phyloP scores from a whole-genome alignment of 2,797 vertebrate genomes.

The Syncerus caffer region DNA sequence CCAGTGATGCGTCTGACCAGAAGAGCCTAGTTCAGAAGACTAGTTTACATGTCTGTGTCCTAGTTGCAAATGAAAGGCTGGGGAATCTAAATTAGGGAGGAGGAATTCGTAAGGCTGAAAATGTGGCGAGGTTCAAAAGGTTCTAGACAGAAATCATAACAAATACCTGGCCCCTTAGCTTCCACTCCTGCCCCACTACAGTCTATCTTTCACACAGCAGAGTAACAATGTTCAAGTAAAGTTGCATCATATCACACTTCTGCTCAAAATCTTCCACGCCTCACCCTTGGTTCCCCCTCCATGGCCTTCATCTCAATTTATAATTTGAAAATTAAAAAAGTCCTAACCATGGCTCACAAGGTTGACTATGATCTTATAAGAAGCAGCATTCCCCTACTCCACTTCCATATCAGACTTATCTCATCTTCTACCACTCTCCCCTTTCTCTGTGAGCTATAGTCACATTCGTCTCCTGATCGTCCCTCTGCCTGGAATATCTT shows the following conservation, averaged over 20 bases:
- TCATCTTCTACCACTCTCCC: background rate
- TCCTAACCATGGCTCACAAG: background rate
- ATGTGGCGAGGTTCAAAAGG: conserved; percentile 15
- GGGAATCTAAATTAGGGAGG: background rate
- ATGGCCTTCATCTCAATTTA: background rate
- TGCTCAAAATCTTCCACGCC: background rate
- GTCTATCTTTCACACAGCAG: background rate
- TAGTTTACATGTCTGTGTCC: background rate
- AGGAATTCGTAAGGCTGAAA: background rate
- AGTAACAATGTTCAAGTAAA: background rate
- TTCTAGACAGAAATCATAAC: background rate
- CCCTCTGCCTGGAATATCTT: background rate
- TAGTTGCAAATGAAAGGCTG: background rate
- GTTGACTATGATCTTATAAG: background rate
- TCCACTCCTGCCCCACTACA: background rate
- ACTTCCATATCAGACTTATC: background rate
- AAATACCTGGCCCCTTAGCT: background rate
- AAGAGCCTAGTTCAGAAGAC: background rate
- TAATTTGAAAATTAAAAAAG: background rate
- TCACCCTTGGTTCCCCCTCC: background rate
- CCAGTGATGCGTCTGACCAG: background rate
- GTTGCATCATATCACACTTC: background rate
- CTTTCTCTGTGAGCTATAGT: background rate
- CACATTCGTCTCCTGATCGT: background rate
- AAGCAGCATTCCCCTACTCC: background rate